Conservation (phyloP, 2,888 invertebrate species). For the Agrilus mali region DNA sequence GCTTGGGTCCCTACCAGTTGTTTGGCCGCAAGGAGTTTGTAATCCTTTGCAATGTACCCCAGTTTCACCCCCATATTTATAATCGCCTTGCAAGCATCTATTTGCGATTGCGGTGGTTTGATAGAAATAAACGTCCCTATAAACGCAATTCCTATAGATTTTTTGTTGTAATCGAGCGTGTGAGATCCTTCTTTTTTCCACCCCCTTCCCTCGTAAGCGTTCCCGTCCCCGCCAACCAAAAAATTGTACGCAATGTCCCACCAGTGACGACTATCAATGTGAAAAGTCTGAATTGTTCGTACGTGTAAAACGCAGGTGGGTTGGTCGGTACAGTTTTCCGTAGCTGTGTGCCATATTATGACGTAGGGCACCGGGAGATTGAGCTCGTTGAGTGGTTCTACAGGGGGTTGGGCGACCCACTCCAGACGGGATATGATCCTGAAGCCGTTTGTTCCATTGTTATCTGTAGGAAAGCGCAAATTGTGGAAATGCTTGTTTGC, state of each 20-base stretch:
- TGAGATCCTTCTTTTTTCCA: constrained; percentile 66
- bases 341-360: constrained; percentile 53
- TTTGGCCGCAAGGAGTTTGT: constrained; percentile 54
- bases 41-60: constrained; percentile 49
- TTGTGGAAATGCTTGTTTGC: too few relatives aligned
- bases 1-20: constrained; percentile 54
- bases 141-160: constrained; percentile 57
- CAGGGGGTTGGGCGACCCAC: constrained; percentile 56
- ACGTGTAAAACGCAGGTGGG: constrained; percentile 47
- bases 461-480: constrained; percentile 7
- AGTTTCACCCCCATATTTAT: constrained; percentile 47
- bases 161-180: constrained; percentile 49
- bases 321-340: constrained; percentile 44
- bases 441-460: constrained; percentile 26
- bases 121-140: constrained; percentile 55
- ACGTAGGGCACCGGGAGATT: constrained; percentile 43
- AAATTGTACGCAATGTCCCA: constrained; percentile 68
- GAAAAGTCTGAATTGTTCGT: constrained; percentile 51
- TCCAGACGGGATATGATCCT: constrained; percentile 44
- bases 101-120: constrained; percentile 39
- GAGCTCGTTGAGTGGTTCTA: constrained; percentile 16
- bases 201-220: constrained; percentile 61
- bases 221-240: constrained; percentile 65
- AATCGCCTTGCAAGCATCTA: constrained; percentile 48
- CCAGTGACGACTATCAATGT: constrained; percentile 52